These are phyloP conservation scores for Standfussiana lucernea DNA, from an alignment of 2,888 invertebrate genomes.

Conservation along the genomic window DNA sequence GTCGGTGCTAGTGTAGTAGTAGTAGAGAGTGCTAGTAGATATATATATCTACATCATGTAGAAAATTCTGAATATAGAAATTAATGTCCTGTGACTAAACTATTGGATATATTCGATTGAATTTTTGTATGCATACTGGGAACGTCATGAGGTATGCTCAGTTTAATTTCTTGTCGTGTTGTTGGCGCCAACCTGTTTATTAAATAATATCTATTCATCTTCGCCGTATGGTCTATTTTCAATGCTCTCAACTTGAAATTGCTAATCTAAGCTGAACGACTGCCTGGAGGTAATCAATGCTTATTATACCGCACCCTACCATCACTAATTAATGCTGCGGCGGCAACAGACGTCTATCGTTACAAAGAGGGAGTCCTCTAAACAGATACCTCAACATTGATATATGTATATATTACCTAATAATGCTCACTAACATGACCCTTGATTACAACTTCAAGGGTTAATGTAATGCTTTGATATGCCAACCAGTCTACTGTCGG, in stretches of 20 bases:
- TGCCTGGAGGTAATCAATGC: conserved; percentile 40
- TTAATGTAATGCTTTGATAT: conserved; percentile 48
- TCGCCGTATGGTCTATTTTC: neutral
- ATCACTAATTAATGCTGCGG: conserved; percentile 50
- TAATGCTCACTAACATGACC: conserved; percentile 47
- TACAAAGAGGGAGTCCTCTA: conserved; percentile 41
- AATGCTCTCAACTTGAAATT: neutral
- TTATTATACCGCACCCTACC: conserved; percentile 11
- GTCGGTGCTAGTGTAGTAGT: too few species aligned
- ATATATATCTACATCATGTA: too few species aligned
- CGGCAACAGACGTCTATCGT: conserved; percentile 30
- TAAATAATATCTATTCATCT: neutral
- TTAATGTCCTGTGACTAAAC: too few species aligned
- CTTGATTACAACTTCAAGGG: conserved; percentile 49
- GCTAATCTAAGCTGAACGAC: conserved; percentile 15
- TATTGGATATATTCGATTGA: too few species aligned
- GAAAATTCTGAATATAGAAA: too few species aligned
- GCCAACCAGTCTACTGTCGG: conserved; percentile 16
- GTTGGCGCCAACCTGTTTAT: too few species aligned
- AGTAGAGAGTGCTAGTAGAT: too few species aligned
- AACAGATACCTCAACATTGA: conserved; percentile 44
- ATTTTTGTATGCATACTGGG: too few species aligned
- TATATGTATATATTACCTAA: conserved; percentile 59
- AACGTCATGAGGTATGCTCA: too few species aligned
- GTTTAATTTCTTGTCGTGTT: too few species aligned